Evolutionary conservation across 37 sponge, comb jelly and placozoan genomes (phyloP), one percentile per base, ranked within the genome.

Genomic region (Beroe forskalii): DNA sequence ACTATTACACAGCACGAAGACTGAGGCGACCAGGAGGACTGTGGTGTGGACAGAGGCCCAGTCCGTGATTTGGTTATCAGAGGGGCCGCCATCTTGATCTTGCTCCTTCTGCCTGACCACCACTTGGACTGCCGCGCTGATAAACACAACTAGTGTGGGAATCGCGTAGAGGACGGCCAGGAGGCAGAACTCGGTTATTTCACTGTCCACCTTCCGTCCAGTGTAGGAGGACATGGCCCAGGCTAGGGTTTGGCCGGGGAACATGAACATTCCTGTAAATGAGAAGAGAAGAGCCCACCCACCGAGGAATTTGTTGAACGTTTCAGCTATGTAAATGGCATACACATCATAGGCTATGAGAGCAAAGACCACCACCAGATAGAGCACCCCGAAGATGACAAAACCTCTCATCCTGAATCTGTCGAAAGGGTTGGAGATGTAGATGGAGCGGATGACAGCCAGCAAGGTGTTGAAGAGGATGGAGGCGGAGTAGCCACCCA

Each of bases 21-120:
- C 66, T 20, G 66, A 63, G 25, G 66, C 66, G 23, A 63, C 28
- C 4, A 63, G 66, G 66, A 63, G 25, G 66, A 63, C 66, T 23
- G 66, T 63, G 66, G 66, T 63, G 66, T 63, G 20, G n/a, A 63
- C 66, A 63, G 20, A 30, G 2, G 66, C 66, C 66, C 66, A 63
- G n/a, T 63, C 66, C 20, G 20, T 63, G 14, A 63, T 6, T 24
- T 4, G 66, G 2, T 28, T 8, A 4, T 6, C 66, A n/a, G 66
- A 28, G 66, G n/a, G n/a, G n/a, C n/a, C n/a, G n/a, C n/a, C n/a
- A n/a, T n/a, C n/a, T n/a, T n/a, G n/a, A n/a, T n/a, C n/a, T n/a
- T n/a, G n/a, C n/a, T n/a, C n/a, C n/a, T n/a, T n/a, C n/a, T 23
- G 23, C n/a, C 66, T 30, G 66, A 63, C 25, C 3, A 28, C 4